phyloP scores from a whole-genome alignment of 2,888 invertebrate species.

The Beris morrisii region DNA sequence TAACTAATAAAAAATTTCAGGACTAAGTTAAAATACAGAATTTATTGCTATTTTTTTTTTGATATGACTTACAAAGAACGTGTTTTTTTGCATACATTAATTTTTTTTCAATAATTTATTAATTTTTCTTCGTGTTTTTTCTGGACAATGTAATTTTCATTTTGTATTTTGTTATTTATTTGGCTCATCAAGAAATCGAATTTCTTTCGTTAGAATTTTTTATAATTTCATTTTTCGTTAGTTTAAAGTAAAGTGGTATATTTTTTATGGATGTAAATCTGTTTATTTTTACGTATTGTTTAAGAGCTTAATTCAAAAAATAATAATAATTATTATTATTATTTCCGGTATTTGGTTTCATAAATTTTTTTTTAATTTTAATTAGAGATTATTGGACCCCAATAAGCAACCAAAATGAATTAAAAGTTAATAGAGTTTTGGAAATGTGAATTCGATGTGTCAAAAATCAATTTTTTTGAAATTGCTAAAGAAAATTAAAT shows the following conservation, averaged over 20 bases:
- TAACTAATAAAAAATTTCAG: too few relatives aligned
- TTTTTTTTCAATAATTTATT: not conserved
- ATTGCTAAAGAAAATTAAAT: too few relatives aligned
- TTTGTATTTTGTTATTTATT: slow-evolving; percentile 1
- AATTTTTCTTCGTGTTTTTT: not conserved
- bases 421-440: not conserved
- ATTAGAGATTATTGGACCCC: slow-evolving; percentile 29
- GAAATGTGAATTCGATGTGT: not conserved
- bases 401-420: slow-evolving; percentile 19
- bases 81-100: not conserved
- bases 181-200: slow-evolving; percentile 3
- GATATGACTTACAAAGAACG: slow-evolving; percentile 28
- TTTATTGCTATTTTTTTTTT: slow-evolving; percentile 25
- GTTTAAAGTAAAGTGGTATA: not conserved
- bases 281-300: not conserved
- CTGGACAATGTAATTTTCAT: slow-evolving; percentile 15
- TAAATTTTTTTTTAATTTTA: not conserved
- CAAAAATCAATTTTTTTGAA: not conserved
- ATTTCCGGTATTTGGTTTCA: too few relatives aligned
- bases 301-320: not conserved
- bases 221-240: not conserved
- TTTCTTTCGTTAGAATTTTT: not conserved
- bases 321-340: not conserved
- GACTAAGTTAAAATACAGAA: slow-evolving; percentile 28
- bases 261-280: too few relatives aligned